Conservation (phyloP, 2,113 vertebrate species). For the Corvus moneduloides region DNA sequence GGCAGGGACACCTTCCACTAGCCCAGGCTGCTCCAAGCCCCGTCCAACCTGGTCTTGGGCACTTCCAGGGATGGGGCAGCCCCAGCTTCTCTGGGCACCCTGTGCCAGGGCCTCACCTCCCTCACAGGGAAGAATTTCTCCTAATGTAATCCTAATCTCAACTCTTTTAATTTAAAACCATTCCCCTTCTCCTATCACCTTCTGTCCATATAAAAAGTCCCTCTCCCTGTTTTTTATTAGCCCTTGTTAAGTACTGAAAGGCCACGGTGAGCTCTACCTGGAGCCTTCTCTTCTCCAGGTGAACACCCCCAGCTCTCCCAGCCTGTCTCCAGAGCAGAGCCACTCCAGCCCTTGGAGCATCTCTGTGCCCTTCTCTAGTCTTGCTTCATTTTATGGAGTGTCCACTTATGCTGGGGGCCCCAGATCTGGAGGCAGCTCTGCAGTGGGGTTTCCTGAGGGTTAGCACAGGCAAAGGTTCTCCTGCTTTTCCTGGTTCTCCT, state of each 20-base stretch:
- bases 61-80: background rate
- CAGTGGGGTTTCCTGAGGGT: background rate
- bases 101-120: background rate
- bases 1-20: background rate
- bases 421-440: background rate
- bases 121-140: background rate
- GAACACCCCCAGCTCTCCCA: background rate
- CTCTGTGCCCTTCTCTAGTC: background rate
- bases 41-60: accelerated
- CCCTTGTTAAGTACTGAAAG: background rate
- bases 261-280: background rate
- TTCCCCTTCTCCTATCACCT: background rate
- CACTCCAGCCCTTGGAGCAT: background rate
- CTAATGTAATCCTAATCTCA: background rate
- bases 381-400: background rate
- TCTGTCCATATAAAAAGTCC: background rate
- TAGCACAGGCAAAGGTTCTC: background rate
- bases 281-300: background rate
- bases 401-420: background rate
- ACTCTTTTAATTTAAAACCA: background rate
- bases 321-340: background rate
- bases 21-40: accelerated
- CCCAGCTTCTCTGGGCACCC: background rate
- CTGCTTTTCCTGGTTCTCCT: background rate
- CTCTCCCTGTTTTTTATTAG: background rate